These are phyloP conservation scores for Athalia rosae DNA, from an alignment of 2,888 invertebrate species.

Conservation along the genomic window DNA sequence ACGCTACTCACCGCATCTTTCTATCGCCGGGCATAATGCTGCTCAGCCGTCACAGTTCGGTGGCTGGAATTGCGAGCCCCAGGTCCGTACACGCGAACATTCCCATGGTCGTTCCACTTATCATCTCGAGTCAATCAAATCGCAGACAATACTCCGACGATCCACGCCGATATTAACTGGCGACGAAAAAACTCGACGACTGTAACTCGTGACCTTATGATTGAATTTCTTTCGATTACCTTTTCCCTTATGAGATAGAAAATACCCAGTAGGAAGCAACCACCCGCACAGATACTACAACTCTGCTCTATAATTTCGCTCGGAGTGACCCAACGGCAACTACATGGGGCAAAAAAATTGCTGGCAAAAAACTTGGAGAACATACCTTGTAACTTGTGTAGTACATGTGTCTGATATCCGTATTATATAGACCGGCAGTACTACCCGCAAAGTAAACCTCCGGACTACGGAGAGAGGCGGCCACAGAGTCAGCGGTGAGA, in stretches of 20 bases:
- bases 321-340: not conserved
- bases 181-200: constrained; percentile 26
- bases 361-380: constrained; percentile 8
- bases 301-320: constrained; percentile 21
- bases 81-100: not conserved
- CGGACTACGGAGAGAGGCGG: constrained; percentile 2
- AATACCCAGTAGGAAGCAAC: not conserved
- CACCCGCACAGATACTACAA: not conserved
- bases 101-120: not conserved
- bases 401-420: not conserved
- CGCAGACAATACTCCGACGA: constrained; percentile 17
- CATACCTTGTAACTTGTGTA: not conserved
- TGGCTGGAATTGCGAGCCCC: constrained; percentile 23
- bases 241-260: not conserved
- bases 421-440: not conserved
- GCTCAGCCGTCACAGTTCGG: constrained; percentile 18
- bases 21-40: not conserved
- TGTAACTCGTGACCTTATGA: constrained; percentile 38
- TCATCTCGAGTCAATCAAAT: constrained; percentile 40
- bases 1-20: constrained; percentile 26
- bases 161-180: not conserved
- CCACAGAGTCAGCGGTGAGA: constrained; percentile 7
- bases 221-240: constrained; percentile 39
- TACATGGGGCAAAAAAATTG: not conserved
- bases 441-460: not conserved